phyloP scores from a whole-genome alignment of 2,797 vertebrate species.

The Sebastes oblongus region DNA sequence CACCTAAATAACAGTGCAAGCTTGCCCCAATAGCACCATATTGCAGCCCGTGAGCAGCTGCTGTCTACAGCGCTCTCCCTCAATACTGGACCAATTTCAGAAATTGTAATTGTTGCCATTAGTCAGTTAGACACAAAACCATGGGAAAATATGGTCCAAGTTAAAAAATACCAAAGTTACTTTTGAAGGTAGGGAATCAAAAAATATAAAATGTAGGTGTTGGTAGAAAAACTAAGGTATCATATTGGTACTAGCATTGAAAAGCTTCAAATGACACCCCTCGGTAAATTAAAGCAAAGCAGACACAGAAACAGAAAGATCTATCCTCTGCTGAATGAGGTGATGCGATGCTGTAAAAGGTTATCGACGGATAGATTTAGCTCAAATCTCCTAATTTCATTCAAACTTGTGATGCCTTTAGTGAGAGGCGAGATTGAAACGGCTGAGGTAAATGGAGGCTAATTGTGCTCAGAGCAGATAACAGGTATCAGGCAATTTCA shows the following conservation, averaged over 20 bases:
- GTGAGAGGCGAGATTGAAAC: slow-evolving; percentile 3
- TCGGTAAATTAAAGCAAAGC: background rate
- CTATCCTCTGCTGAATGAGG: background rate
- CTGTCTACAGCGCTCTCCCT: too few species aligned
- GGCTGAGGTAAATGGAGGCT: slow-evolving; percentile 8
- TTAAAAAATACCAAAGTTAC: background rate
- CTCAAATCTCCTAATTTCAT: slow-evolving; percentile 17
- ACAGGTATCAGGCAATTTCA: slow-evolving; percentile 35
- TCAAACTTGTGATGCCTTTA: background rate
- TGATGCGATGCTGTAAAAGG: background rate
- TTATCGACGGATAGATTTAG: background rate
- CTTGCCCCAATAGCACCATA: too few species aligned
- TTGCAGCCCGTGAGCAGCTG: too few species aligned
- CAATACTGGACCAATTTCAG: too few species aligned
- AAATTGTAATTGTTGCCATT: too few species aligned
- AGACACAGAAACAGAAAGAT: background rate
- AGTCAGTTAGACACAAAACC: too few species aligned
- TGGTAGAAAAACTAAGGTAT: background rate
- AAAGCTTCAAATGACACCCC: background rate
- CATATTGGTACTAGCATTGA: background rate
- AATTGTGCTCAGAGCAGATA: slow-evolving; percentile 45
- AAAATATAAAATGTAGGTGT: background rate
- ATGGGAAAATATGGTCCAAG: too few species aligned
- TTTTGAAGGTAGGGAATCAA: background rate
- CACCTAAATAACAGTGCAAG: too few species aligned